Base-by-base conservation (phyloP, 2,888 invertebrate genomes). In the Galeopsomyia nigrocyanea region DNA sequence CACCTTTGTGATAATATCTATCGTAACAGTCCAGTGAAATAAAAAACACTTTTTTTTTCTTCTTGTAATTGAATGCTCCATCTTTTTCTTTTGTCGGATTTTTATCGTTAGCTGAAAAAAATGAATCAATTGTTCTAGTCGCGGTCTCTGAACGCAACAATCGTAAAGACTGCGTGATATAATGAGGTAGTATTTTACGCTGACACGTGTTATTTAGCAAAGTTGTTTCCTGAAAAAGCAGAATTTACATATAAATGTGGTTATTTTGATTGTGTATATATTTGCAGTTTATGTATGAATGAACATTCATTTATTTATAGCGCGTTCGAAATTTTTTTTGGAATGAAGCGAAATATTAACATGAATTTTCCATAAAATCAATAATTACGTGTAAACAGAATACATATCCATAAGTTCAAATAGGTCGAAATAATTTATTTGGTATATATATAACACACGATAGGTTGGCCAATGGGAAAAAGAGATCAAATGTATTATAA, bases 401-500 rank as follows among this genome's bases (percentile, higher is more conserved):
- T 50, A n/a, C 39, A 31, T 21, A 19, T n/a, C 50, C 49, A 22
- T 58, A 51, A 63, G 58, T 70, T 60, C 19, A 62, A 46, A 47
- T 9, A 58, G 39, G 16, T 55, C 49, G 49, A 55, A 68, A 31
- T 19, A 31, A 65, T 66, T 5, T n/a, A 55, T 26, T 67, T 47
- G 26, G n/a, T n/a, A n/a, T n/a, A n/a, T n/a, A 71, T 39, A 39
- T 39, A 10, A 13, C 39, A 39, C 13, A 74, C 17, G 68, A 71
- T 57, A 57, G 46, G 13, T 69, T 5, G 21, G 73, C 71, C 71
- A 76, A 75, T 76, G 76, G 76, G 73, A 73, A 31, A n/a, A n/a
- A 71, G 71, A 72, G 75, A 76, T 39, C 13, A 69, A 76, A 71
- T 75, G 78, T 78, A 75, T 73, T 77, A 74, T 74, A 64, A 19